These are phyloP conservation scores for Mellivora capensis DNA, from an alignment of 2,113 vertebrate genomes.

Conservation along the genomic window DNA sequence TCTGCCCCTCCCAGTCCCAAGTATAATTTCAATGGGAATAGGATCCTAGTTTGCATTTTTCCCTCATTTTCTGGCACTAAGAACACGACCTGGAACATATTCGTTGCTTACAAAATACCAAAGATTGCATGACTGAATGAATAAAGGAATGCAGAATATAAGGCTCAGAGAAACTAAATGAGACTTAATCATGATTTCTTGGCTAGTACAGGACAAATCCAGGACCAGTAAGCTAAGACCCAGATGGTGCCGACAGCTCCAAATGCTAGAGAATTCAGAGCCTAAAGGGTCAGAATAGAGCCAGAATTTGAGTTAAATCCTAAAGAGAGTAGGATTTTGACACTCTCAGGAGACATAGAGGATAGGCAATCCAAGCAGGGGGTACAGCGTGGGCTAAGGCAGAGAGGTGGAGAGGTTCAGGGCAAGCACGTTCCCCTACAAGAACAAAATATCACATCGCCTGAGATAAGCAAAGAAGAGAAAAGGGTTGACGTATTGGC, in stretches of 20 bases:
- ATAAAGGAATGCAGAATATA: background rate
- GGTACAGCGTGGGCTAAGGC: background rate
- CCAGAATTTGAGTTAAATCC: background rate
- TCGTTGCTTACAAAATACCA: background rate
- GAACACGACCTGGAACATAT: background rate
- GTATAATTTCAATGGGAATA: background rate
- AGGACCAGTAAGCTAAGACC: background rate
- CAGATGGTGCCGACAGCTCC: background rate
- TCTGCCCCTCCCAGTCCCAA: background rate
- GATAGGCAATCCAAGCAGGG: background rate
- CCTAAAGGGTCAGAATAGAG: background rate
- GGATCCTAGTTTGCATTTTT: background rate
- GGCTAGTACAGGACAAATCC: background rate
- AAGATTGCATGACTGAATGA: background rate
- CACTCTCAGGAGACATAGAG: background rate
- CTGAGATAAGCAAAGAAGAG: slow-evolving; percentile 20
- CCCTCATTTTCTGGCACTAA: background rate
- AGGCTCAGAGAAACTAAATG: background rate
- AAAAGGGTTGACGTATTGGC: background rate
- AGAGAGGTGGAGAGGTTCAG: slow-evolving; percentile 8
- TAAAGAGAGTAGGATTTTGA: background rate
- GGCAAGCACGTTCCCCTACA: background rate
- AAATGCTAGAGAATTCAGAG: background rate
- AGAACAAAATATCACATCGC: slow-evolving; percentile 5
- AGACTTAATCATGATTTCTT: background rate